A percentile compares a stretch with the other conserved stretches of the same genome.
Evolutionary conservation across 2,113 vertebrate genomes (phyloP).

Genomic region (Conger conger): DNA sequence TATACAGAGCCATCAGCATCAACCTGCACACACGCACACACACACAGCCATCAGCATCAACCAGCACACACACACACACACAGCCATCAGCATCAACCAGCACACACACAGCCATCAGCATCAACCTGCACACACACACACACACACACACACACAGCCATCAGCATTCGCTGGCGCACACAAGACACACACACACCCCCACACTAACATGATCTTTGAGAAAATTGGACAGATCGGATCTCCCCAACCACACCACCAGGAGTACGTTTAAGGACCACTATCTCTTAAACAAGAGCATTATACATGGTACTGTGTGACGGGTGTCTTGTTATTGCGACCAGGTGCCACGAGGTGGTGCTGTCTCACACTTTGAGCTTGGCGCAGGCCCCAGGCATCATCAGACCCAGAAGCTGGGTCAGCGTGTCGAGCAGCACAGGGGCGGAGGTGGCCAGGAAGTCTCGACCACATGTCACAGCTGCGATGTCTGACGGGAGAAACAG

Average conservation of each 20-base stretch:
- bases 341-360: constrained; percentile 10
- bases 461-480: constrained; percentile 82
- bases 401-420: constrained; percentile 78
- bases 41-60: constrained; percentile 91
- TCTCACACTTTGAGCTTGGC: constrained; percentile 90
- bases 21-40: constrained; percentile 74
- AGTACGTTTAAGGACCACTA: too few species aligned
- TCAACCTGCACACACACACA: background rate
- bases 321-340: background rate
- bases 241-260: too few species aligned
- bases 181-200: constrained; percentile 64
- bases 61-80: constrained; percentile 58
- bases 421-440: constrained; percentile 77
- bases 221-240: too few species aligned
- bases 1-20: constrained; percentile 92
- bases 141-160: background rate
- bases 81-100: background rate
- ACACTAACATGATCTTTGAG: constrained; percentile 74
- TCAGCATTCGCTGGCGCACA: background rate
- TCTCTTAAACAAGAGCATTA: background rate
- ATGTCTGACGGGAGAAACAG: constrained; percentile 72
- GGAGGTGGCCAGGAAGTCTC: constrained; percentile 85
- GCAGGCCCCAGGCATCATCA: constrained; percentile 81
- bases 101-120: constrained; percentile 14
- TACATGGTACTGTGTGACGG: background rate